phyloP scores from a whole-genome alignment of 2,888 invertebrate genomes.

The Harpalus rubripes region DNA sequence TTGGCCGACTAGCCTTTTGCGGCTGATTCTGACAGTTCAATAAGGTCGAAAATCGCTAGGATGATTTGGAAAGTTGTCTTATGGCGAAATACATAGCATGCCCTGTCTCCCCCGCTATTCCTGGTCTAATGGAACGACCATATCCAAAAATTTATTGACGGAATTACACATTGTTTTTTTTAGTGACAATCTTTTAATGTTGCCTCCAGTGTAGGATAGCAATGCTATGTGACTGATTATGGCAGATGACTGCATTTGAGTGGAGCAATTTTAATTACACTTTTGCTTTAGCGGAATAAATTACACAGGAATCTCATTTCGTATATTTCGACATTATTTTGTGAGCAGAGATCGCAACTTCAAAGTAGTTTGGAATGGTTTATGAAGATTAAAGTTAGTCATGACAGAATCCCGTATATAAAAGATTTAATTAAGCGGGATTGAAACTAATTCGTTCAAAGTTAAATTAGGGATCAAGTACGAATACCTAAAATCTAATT shows the following conservation, averaged over 20 bases:
- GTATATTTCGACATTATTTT: constrained; percentile 56
- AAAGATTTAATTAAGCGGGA: constrained; percentile 57
- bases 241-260: constrained; percentile 16
- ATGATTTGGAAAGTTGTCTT: no score
- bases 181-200: no score
- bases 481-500: constrained; percentile 41
- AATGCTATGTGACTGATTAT: constrained; percentile 20
- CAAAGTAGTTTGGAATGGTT: constrained; percentile 56
- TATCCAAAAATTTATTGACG: no score
- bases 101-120: no score
- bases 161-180: no score
- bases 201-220: no score
- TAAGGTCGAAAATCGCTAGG: no score
- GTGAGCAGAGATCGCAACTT: constrained; percentile 42
- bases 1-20: no score
- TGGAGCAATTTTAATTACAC: constrained; percentile 48
- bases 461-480: constrained; percentile 46
- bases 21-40: no score
- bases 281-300: constrained; percentile 42
- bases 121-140: no score
- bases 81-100: no score
- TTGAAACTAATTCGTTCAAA: constrained; percentile 49
- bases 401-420: constrained; percentile 47
- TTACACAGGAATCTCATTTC: constrained; percentile 38
- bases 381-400: constrained; percentile 49